Evolutionary conservation across 2,797 vertebrate species (phyloP).

Genomic region (Platalea minor): DNA sequence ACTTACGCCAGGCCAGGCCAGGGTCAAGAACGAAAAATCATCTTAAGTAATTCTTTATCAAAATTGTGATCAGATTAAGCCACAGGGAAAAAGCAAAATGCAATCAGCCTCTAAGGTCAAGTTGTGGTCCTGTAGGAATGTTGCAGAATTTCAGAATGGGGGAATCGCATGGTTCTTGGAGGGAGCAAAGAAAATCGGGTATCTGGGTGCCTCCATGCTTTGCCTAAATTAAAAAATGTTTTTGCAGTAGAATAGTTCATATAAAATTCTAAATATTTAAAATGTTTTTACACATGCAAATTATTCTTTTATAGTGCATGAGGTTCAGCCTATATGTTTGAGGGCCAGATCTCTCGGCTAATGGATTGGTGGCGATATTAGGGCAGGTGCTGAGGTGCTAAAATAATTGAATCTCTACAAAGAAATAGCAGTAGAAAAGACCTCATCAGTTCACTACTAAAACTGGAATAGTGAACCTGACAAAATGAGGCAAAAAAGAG

Average conservation of each 20-base stretch:
- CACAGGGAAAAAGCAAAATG: not conserved
- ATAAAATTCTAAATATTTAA: not conserved
- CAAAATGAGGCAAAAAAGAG: not conserved
- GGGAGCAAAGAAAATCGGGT: not conserved
- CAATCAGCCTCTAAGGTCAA: not conserved
- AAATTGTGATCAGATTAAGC: not conserved
- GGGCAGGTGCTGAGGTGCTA: not conserved
- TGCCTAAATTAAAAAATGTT: not conserved
- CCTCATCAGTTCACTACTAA: not conserved
- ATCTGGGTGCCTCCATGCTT: not conserved
- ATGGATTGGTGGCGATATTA: not conserved
- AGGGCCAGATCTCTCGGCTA: not conserved
- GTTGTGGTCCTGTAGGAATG: not conserved
- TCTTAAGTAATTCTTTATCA: not conserved
- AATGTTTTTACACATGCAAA: not conserved
- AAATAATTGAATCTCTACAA: not conserved
- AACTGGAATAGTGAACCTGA: not conserved
- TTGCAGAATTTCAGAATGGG: not conserved
- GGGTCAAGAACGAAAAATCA: not conserved
- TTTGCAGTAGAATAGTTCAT: not conserved
- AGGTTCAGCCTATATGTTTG: not conserved
- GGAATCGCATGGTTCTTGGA: not conserved
- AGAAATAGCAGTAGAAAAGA: not conserved
- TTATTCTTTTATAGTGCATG: not conserved
- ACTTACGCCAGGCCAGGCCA: not conserved